These are phyloP conservation scores for Cladopsammia gracilis DNA, from an alignment of 64 coral and sea anemone species.

Conservation along the genomic window DNA sequence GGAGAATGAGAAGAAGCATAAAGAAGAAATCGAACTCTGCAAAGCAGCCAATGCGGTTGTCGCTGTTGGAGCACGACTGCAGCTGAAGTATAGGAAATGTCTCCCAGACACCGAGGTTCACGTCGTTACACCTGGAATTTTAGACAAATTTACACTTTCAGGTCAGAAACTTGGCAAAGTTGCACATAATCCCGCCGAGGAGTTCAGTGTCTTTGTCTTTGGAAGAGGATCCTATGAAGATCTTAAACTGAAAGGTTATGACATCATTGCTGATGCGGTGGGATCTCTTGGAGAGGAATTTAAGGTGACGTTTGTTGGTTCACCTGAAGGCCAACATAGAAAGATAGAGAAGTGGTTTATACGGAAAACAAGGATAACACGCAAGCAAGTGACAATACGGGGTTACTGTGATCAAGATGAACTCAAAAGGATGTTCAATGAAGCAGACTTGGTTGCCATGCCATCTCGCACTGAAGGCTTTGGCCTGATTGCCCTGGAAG, in stretches of 20 bases:
- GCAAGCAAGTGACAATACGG: neutral
- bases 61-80: conserved; percentile 36
- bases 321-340: neutral
- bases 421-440: neutral
- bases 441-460: conserved; percentile 12
- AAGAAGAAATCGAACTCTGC: neutral
- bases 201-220: conserved; percentile 44
- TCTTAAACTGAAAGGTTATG: conserved; percentile 43
- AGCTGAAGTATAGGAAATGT: conserved; percentile 14
- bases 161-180: too few species aligned
- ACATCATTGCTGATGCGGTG: conserved; percentile 41
- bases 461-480: conserved; percentile 41
- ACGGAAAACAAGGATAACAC: neutral
- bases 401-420: conserved; percentile 15
- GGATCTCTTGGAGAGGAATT: neutral
- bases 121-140: conserved; percentile 45
- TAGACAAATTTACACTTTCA: conserved; percentile 8
- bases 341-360: conserved; percentile 1
- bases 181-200: neutral
- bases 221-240: conserved; percentile 33
- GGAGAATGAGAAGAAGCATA: conserved; percentile 29
- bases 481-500: conserved; percentile 37
- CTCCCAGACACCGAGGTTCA: neutral
- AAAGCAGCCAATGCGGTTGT: conserved; percentile 28
- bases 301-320: conserved; percentile 31